Evolutionary conservation across 2,113 vertebrate species (phyloP), one percentile per base, ranked within the genome.

Genomic region (Datnioides undecimradiatus): DNA sequence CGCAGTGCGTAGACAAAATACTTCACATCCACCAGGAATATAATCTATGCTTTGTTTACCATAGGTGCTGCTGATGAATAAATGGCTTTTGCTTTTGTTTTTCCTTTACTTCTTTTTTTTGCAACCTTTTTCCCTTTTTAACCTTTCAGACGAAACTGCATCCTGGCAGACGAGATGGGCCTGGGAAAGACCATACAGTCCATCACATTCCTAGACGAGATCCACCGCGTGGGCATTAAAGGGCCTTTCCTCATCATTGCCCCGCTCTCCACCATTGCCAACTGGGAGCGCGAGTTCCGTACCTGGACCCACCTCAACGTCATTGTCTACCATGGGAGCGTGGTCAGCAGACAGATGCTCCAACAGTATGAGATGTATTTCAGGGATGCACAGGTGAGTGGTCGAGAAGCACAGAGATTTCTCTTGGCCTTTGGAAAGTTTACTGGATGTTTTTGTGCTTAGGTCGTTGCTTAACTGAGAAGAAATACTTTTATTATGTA

Each of bases 341-440:
- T 97, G 94, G 95, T 99, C 92, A 99, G 98, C 94, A 95, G 98
- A 88, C 98, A 99, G 92, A 99, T 99, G 98, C 97, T 99, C 75
- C 98, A 99, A 88, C 98, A 98, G 89, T 99, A 99, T 57, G 98
- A 99, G 87, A 99, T 99, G 97, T 98, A 99, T 93, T 98, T 96
- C 96, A 97, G 96, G 94, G 98, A 99, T 62, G 91, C 97, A 38
- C 98, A 99, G 97, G 98, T 99, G 86, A 74, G 40, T 43, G 5
- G 5, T 11, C 51, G 13, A 17, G 13, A 19, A 27, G 10, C 7
- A 31, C 34, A 16, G 21, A 43, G 3, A 69, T 12, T n/a, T n/a
- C 0, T 4, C 34, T 17, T 38, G 14, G 6, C 1, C 6, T 25
- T 34, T 33, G n/a, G n/a, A 7, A 27, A 46, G 13, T 66, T 65